Evolutionary conservation across 1,140 invertebrate species (phyloP), one percentile per base, ranked within the genome.

Genomic region (Lasioglossum baleicum): DNA sequence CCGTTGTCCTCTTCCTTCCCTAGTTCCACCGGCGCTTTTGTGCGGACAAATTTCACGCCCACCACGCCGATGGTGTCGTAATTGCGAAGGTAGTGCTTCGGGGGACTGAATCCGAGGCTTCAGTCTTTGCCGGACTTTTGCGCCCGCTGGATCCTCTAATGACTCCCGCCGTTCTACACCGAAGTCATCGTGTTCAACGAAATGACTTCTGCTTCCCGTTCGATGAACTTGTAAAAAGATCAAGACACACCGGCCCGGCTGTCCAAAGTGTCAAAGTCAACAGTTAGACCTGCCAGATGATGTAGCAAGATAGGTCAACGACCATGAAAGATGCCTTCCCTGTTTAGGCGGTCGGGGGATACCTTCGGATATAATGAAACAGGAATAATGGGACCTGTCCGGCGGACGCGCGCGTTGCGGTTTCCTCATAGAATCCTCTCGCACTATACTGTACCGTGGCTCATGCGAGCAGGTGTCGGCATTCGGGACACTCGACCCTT

Each of bases 301-400:
- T 58, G 20, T 2, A 35, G 35, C 35, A 35, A 35, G 35, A 35
- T 2, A 40, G 75, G 67, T 71, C 10, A 71, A 70, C n/a, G 67
- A 40, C 67, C 67, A 7, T 0, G 40, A 73, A 73, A 53, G 42
- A 51, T 48, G 8, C 15, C 0, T 26, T 65, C 40, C 70, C 76
- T 48, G 40, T 77, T 63, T n/a, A 8, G 42, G 6, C 13, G n/a
- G 5, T 53, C 17, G 22, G 73, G 73, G 53, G n/a, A 5, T 15
- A 15, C 10, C 7, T 22, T 7, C 7, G 31, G 72, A 63, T 81
- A 83, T 73, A 87, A 87, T 64, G 78, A 87, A 87, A 85, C 64
- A 80, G 61, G 83, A 76, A 85, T 85, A 87, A 81, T 82, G 66
- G 77, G 74, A 88, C 87, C 87, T 88, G 87, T 85, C 79, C 72